Base-by-base conservation (phyloP, 2,797 vertebrate genomes). In the Lithobates pipiens region DNA sequence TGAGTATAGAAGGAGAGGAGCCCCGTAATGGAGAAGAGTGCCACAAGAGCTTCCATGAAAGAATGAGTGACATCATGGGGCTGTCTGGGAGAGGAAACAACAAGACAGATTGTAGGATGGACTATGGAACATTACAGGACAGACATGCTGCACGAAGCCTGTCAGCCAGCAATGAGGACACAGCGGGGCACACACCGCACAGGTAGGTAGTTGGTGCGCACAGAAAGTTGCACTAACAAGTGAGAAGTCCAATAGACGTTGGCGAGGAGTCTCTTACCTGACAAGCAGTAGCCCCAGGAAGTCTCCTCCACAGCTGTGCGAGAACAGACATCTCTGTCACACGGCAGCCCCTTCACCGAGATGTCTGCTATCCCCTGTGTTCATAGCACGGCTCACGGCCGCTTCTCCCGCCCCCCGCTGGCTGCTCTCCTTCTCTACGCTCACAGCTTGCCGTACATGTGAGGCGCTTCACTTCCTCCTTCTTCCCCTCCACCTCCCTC, bases 381-480 rank as follows among this genome's bases (percentile, higher is more conserved):
- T 72, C 85, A 86, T 82, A 67, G 18, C 84, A 36, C 54, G 44
- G 36, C 46, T 68, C 46, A 18, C 10, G 11, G 46, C 46, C 18
- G 46, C 46, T 50, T 50, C 15, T 18, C 46, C 46, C 11, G 46
- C 15, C 44, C 13, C 82, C n/a, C 25, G 3, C 44, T n/a, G 3
- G 67, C 75, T 2, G 46, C n/a, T n/a, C 65, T 71, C 42, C 27
- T 23, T n/a, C 23, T 34, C 10, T 25, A 27, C 23, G 54, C 65
- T 68, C 3, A 9, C 5, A 25, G 67, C 76, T 9, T 39, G 70
- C 46, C 10, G 77, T 76, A 46, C 16, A 5, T 34, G 84, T 50
- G 46, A 32, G 54, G 34, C 65, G 54, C 71, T 67, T 34, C 78
- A 81, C 80, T 86, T 86, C 85, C 85, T 82, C 80, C 23, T 72